Percentiles rank a stretch among this genome's conserved stretches.
Evolutionary conservation across 2,888 invertebrate genomes (phyloP).

Genomic region (Drosophila fulvimacula): DNA sequence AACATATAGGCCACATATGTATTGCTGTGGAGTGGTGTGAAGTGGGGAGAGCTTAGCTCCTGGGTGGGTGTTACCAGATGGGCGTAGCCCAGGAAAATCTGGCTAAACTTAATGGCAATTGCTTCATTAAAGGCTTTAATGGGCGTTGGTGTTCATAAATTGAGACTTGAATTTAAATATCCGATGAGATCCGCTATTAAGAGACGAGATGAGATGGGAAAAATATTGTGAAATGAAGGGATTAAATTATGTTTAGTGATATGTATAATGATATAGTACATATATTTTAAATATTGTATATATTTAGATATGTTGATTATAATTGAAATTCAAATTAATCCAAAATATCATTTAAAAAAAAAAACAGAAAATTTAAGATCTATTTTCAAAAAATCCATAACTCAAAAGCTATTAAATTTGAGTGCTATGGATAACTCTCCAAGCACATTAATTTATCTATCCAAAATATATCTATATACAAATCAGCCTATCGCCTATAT

Average conservation of each 20-base stretch:
- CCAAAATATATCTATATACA: too few species aligned
- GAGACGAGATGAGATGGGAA: neutral
- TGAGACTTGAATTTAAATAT: constrained; percentile 2
- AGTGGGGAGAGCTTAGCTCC: neutral
- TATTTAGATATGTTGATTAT: neutral
- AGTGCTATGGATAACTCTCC: neutral
- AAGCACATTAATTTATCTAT: neutral
- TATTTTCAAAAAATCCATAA: too few species aligned
- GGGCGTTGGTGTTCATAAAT: constrained; percentile 11
- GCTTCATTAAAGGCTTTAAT: constrained; percentile 62
- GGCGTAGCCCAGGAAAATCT: constrained; percentile 55
- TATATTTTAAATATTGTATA: neutral
- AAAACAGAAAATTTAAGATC: neutral
- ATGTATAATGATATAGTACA: neutral
- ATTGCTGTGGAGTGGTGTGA: neutral
- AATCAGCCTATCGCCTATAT: neutral
- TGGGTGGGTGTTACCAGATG: constrained; percentile 68
- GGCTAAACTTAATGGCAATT: constrained; percentile 60
- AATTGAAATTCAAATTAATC: too few species aligned
- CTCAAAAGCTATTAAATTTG: neutral
- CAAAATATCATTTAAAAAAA: too few species aligned
- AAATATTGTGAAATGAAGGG: neutral
- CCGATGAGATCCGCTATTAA: neutral
- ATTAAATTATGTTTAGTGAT: neutral
- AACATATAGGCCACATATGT: constrained; percentile 24